Evolutionary conservation across 2,888 invertebrate species (phyloP).

Genomic region (Epistrophe eligans): DNA sequence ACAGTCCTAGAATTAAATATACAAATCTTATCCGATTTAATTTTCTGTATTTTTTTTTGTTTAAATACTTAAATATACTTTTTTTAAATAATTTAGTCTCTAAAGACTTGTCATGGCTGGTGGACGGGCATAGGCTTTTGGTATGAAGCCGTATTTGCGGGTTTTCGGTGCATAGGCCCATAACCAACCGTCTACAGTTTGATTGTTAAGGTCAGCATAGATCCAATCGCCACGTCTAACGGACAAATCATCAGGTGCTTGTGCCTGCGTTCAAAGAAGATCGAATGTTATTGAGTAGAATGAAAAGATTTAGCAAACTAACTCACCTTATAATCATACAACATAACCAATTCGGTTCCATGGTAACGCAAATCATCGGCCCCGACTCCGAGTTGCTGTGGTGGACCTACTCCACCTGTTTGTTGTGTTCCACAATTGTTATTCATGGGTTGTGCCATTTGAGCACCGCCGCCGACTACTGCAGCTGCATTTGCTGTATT

Average conservation of each 20-base stretch:
- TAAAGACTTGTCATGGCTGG: slow-evolving; percentile 93
- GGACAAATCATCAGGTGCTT: slow-evolving; percentile 96
- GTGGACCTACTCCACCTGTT: slow-evolving; percentile 62
- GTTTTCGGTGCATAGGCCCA: slow-evolving; percentile 98
- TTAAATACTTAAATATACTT: slow-evolving; percentile 59
- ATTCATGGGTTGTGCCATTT: slow-evolving; percentile 68
- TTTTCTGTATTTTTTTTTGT: slow-evolving; percentile 39
- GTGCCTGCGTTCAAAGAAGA: slow-evolving; percentile 86
- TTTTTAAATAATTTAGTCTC: slow-evolving; percentile 19
- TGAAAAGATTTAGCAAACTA: not conserved
- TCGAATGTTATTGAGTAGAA: not conserved
- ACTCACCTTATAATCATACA: slow-evolving; percentile 95
- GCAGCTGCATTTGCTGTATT: slow-evolving; percentile 41
- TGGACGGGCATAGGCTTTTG: slow-evolving; percentile 96
- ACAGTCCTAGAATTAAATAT: slow-evolving; percentile 60
- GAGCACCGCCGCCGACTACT: slow-evolving; percentile 30
- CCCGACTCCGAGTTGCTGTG: slow-evolving; percentile 81
- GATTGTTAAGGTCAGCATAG: slow-evolving; percentile 96
- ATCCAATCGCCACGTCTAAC: slow-evolving; percentile 97
- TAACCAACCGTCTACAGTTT: slow-evolving; percentile 97
- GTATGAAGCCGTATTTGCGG: slow-evolving; percentile 96
- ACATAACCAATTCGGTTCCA: slow-evolving; percentile 96
- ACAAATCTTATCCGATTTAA: slow-evolving; percentile 48
- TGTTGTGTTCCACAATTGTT: slow-evolving; percentile 76
- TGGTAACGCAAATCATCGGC: slow-evolving; percentile 90